Evolutionary conservation across 2,797 vertebrate species (phyloP), one percentile per base, ranked within the genome.

Genomic region (Myotis daubentonii): DNA sequence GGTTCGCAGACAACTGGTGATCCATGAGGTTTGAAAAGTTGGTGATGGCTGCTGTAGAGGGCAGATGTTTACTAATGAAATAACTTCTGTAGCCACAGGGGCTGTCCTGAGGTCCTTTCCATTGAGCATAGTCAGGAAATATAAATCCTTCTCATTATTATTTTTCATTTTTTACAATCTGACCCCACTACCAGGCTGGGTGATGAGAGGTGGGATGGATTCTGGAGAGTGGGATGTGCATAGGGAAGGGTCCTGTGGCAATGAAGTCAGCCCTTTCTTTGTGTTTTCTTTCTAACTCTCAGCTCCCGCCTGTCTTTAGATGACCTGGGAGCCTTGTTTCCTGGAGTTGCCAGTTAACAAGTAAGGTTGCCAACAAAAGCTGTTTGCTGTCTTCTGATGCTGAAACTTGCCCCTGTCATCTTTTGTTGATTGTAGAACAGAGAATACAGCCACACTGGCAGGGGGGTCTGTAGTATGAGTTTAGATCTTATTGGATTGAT

Each of bases 381-480:
- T 97, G 90, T 95, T 97, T 96, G 96, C 95, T 95, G 68, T 96
- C 94, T 96, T 96, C 87, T 96, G 95, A 95, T 60, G 79, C 95
- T 97, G 93, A 74, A 96, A 95, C 96, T 96, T 95, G 89, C 94
- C 93, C 94, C 93, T 47, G 2, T 97, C 97, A 95, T 95, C 97
- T 94, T 97, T 87, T 3, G 95, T 96, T 96, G 76, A 94, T 94
- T 95, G 87, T 82, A 62, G 91, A 96, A 87, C 75, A 19, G 79
- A 95, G 86, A 94, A 91, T 65, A 87, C 68, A 95, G 96, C 95
- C 95, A 95, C 91, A 79, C 75, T 51, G 19, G 85, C 94, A 94
- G 79, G 88, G 68, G 62, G 79, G 87, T n/a, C 75, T 93, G 10
- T 17, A 81, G 94, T 44, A 88, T 72, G 91, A 93, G 91, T 85